phyloP scores from a whole-genome alignment of 2,888 invertebrate genomes.

The Emmelina monodactyla region DNA sequence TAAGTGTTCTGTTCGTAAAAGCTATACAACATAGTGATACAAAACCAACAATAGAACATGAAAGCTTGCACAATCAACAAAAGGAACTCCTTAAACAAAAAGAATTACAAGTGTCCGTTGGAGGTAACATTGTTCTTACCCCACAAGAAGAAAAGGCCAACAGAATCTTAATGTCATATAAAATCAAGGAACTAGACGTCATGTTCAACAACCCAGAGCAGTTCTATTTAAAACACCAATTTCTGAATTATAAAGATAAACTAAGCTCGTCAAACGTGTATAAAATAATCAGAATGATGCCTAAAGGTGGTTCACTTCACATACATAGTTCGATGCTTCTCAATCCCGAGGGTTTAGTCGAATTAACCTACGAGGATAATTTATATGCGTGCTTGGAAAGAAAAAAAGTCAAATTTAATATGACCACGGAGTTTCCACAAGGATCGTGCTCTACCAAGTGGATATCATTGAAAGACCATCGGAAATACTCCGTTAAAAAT shows the following conservation, averaged over 20 bases:
- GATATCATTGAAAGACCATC: slow-evolving; percentile 53
- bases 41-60: too few relatives aligned
- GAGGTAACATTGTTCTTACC: slow-evolving; percentile 50
- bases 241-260: slow-evolving; percentile 65
- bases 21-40: too few relatives aligned
- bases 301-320: slow-evolving; percentile 79
- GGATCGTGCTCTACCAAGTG: slow-evolving; percentile 47
- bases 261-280: slow-evolving; percentile 73
- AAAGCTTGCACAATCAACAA: too few relatives aligned
- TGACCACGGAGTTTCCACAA: slow-evolving; percentile 31
- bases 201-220: slow-evolving; percentile 50
- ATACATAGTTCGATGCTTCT: slow-evolving; percentile 72
- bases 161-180: slow-evolving; percentile 63
- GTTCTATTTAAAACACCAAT: slow-evolving; percentile 72
- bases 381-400: slow-evolving; percentile 61
- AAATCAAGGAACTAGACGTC: slow-evolving; percentile 56
- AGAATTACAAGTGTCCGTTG: slow-evolving; percentile 45
- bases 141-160: slow-evolving; percentile 60
- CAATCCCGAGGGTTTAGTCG: slow-evolving; percentile 65
- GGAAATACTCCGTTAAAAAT: slow-evolving; percentile 43
- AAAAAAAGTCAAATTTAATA: slow-evolving; percentile 35
- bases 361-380: slow-evolving; percentile 69
- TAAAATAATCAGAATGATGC: slow-evolving; percentile 70
- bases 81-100: too few relatives aligned
- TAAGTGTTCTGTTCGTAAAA: too few relatives aligned